Evolutionary conservation across 2,888 invertebrate genomes (phyloP).

Genomic region (Rhopalosiphum nymphaeae): DNA sequence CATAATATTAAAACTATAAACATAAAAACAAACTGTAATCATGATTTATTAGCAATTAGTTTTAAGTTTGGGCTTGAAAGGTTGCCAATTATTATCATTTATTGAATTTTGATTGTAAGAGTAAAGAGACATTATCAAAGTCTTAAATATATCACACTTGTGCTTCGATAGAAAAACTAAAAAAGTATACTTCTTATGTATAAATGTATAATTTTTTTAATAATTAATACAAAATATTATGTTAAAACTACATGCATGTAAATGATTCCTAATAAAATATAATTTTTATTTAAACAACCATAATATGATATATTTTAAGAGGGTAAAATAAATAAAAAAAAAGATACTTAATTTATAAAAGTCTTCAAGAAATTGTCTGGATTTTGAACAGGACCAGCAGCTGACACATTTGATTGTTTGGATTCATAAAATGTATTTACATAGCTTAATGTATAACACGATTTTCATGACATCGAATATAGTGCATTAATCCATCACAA

Average conservation of each 20-base stretch:
- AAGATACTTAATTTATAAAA: background rate
- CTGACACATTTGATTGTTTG: background rate
- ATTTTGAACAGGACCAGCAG: background rate
- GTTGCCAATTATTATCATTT: background rate
- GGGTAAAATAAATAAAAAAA: constrained; percentile 18
- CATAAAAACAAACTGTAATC: background rate
- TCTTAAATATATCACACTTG: background rate
- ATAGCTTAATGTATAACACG: background rate
- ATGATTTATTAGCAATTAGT: background rate
- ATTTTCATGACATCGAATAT: background rate
- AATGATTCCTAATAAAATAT: background rate
- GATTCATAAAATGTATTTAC: background rate
- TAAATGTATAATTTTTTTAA: background rate
- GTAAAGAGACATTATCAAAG: background rate
- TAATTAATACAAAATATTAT: background rate
- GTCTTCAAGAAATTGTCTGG: background rate
- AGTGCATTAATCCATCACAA: background rate
- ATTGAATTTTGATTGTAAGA: background rate
- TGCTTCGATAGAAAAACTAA: background rate
- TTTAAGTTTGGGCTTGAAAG: background rate
- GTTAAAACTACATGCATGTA: background rate
- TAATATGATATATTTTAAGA: background rate
- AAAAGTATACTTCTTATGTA: background rate
- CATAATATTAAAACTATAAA: background rate
- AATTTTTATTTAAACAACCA: background rate